Conservation (phyloP, 1,140 invertebrate genomes). For the Drosophila pallidifrons region DNA sequence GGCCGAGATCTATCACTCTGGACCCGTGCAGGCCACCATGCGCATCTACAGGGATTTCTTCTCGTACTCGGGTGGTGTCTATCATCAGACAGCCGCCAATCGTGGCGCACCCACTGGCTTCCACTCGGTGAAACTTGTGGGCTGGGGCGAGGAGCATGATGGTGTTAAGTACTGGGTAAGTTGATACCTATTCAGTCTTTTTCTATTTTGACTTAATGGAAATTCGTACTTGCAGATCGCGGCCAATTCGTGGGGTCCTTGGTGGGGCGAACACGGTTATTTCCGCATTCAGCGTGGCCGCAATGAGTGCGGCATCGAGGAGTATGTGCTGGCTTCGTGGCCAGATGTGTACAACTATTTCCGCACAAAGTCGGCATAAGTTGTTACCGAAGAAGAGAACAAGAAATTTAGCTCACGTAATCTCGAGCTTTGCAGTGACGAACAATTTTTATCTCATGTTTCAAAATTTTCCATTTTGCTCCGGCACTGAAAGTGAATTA, state of each 20-base stretch:
- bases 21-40: slow-evolving; percentile 98
- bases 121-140: slow-evolving; percentile 96
- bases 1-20: slow-evolving; percentile 95
- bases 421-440: slow-evolving; percentile 50
- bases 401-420: slow-evolving; percentile 25
- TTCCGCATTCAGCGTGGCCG: slow-evolving; percentile 92
- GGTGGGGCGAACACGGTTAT: slow-evolving; percentile 95
- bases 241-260: slow-evolving; percentile 95
- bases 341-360: slow-evolving; percentile 87
- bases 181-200: background rate
- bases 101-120: slow-evolving; percentile 88
- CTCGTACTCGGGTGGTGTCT: slow-evolving; percentile 93
- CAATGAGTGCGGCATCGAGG: slow-evolving; percentile 95
- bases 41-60: slow-evolving; percentile 96
- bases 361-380: slow-evolving; percentile 54
- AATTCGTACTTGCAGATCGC: slow-evolving; percentile 88
- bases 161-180: slow-evolving; percentile 95
- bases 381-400: slow-evolving; percentile 12
- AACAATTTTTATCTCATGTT: slow-evolving; percentile 81
- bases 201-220: background rate
- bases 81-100: slow-evolving; percentile 88
- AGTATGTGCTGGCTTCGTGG: slow-evolving; percentile 92
- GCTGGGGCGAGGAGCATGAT: slow-evolving; percentile 93
- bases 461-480: slow-evolving; percentile 74
- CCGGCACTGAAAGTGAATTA: slow-evolving; percentile 75